Conservation (phyloP, 1,140 invertebrate species). For the Papilio xuthus region DNA sequence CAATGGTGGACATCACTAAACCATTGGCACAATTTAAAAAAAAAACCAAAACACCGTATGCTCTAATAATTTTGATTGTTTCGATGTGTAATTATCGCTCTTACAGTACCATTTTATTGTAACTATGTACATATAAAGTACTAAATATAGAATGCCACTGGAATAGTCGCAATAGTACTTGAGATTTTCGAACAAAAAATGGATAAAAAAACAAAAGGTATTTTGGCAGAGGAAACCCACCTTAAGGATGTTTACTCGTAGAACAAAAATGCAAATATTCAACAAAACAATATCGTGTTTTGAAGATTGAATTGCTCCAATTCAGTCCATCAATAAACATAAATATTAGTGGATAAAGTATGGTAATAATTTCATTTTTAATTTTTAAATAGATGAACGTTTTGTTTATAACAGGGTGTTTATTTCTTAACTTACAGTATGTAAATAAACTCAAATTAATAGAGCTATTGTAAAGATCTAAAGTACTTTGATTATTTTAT, state of each 20-base stretch:
- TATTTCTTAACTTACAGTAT: no score
- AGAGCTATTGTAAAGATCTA: no score
- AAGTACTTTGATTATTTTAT: no score
- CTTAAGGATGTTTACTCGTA: slow-evolving; percentile 5
- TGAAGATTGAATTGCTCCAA: neutral
- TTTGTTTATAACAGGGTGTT: no score
- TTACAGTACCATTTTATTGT: neutral
- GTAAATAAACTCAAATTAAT: no score
- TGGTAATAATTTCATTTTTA: neutral
- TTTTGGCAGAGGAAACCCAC: neutral
- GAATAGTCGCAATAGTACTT: no score
- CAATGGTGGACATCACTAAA: slow-evolving; percentile 22
- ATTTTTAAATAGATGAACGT: no score
- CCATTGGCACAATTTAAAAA: slow-evolving; percentile 1
- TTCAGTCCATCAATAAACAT: neutral
- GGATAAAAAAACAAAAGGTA: neutral
- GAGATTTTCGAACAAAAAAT: no score
- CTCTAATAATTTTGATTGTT: slow-evolving; percentile 33
- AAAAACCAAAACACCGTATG: slow-evolving; percentile 15
- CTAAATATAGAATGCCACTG: neutral
- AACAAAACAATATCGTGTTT: neutral
- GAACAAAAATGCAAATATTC: neutral
- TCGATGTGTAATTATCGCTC: slow-evolving; percentile 7
- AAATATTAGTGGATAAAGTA: neutral
- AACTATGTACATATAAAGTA: neutral